Percentiles rank a stretch among this genome's conserved stretches.
phyloP scores from a whole-genome alignment of 2,113 vertebrate species.

The Pterocles gutturalis region DNA sequence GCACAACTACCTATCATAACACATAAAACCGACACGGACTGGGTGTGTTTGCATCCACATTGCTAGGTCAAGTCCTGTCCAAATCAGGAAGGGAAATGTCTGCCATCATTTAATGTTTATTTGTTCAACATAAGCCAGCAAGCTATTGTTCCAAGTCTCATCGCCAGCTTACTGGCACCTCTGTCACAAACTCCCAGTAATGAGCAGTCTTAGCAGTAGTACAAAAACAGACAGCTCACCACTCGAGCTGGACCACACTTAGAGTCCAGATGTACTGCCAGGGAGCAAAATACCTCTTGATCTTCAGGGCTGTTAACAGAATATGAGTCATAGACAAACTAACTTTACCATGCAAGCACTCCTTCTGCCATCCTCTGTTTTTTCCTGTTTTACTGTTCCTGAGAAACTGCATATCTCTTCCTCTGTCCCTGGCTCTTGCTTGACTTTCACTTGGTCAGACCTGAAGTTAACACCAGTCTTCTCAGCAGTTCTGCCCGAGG shows the following conservation, averaged over 20 bases:
- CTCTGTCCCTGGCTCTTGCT: slow-evolving; percentile 93
- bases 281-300: neutral
- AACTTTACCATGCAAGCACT: slow-evolving; percentile 95
- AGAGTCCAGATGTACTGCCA: neutral
- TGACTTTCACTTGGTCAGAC: slow-evolving; percentile 90
- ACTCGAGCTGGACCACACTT: neutral
- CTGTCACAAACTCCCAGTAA: neutral
- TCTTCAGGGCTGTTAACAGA: neutral
- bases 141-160: neutral
- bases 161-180: neutral
- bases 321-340: neutral
- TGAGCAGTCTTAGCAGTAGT: no score
- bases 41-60: neutral
- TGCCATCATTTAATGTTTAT: neutral
- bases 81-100: neutral
- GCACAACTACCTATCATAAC: neutral
- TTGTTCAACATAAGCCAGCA: neutral
- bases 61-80: neutral
- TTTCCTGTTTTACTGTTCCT: slow-evolving; percentile 88
- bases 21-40: neutral
- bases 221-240: neutral
- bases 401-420: slow-evolving; percentile 88
- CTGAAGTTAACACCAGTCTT: slow-evolving; percentile 77
- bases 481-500: slow-evolving; percentile 86
- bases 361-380: slow-evolving; percentile 87